Evolutionary conservation across 2,797 vertebrate species (phyloP), one percentile per base, ranked within the genome.

Genomic region (Catharus ustulatus): DNA sequence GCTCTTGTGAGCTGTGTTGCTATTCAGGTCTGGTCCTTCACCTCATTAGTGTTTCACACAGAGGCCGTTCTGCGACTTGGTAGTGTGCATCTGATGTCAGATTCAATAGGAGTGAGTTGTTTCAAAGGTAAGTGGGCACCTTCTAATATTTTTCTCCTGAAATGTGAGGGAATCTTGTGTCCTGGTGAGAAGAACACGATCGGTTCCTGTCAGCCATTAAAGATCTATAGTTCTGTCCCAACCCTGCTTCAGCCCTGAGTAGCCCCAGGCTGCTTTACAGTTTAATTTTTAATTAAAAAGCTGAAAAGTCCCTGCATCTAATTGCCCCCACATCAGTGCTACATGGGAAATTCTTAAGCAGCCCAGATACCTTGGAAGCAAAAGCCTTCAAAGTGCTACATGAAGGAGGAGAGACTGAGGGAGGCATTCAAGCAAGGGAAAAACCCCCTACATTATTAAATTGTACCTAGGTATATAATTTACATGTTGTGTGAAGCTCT

Each of bases 181-280:
- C 42, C 26, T 79, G 42, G 23, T 55, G 55, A 72, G 76, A 82
- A 21, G 57, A 67, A n/a, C 0, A 0, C 0, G 0, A 3, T 66
- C 4, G 2, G n/a, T 73, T 89, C 36, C 69, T 86, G 10, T 67
- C 40, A 78, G 43, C 63, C 21, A 42, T 73, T 51, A 78, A 69
- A 89, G 26, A 49, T 61, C 24, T 67, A 0, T 43, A 38, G 36
- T 72, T 82, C 67, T 82, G 13, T 54, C 27, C 19, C 66, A 30
- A 21, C 20, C n/a, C 43, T 38, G 27, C 43, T 86, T 51, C 3
- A 3, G 66, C 18, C n/a, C 49, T 40, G 30, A 64, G 42, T 2
- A 4, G 27, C 19, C 26, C 17, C 24, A 59, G 55, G 27, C 36
- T 74, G 36, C 71, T 82, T 89, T 69, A 45, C 12, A 77, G 55